A percentile compares a stretch with the other conserved stretches of the same genome.
These are phyloP conservation scores for Triplophysa rosa DNA, from an alignment of 2,113 vertebrate species.

Conservation along the genomic window DNA sequence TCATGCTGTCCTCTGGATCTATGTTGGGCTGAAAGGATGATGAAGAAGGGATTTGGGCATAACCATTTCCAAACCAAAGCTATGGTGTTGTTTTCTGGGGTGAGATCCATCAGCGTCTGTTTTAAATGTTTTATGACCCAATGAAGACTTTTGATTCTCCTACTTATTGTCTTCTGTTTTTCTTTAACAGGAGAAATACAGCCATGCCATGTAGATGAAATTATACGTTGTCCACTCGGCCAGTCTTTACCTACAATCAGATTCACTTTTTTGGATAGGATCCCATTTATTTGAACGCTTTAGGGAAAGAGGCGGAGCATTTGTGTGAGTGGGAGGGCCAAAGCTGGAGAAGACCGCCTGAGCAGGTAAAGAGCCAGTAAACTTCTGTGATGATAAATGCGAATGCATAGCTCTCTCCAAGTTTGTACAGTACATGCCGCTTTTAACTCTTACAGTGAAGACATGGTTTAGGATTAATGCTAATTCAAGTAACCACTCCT, in stretches of 20 bases:
- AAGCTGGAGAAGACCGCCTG: conserved; percentile 80
- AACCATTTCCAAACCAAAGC: conserved; percentile 90
- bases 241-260: conserved; percentile 88
- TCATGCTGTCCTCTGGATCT: conserved; percentile 63
- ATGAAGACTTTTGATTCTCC: not conserved
- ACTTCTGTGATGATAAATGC: too few species aligned
- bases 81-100: conserved; percentile 92
- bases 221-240: conserved; percentile 87
- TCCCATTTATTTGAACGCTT: conserved; percentile 81
- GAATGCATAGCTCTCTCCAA: too few species aligned
- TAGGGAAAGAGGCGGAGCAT: conserved; percentile 82
- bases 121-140: not conserved
- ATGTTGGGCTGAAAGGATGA: conserved; percentile 85
- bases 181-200: conserved; percentile 83
- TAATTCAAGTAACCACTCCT: not conserved
- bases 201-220: conserved; percentile 88
- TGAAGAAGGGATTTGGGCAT: conserved; percentile 99
- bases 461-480: not conserved
- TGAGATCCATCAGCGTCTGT: conserved; percentile 70
- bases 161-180: not conserved
- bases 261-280: conserved; percentile 80
- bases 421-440: too few species aligned
- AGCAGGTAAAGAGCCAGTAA: conserved; percentile 74
- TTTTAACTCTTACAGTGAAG: too few species aligned
- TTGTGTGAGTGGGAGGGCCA: conserved; percentile 65